Conservation (phyloP, 2,888 invertebrate genomes). For the Drosophila infuscata region DNA sequence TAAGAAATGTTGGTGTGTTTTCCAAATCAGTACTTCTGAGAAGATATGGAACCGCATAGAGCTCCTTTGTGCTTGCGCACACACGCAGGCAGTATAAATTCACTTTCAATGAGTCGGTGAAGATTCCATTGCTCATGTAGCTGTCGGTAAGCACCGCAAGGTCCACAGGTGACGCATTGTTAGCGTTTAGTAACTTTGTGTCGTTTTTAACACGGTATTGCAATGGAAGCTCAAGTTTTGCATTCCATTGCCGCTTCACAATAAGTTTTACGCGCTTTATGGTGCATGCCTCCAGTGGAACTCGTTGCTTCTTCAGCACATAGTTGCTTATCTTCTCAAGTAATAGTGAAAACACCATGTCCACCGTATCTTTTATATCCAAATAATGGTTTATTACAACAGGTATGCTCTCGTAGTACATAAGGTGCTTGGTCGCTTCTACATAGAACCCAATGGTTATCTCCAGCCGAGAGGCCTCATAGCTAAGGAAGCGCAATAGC, state of each 20-base stretch:
- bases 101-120: slow-evolving; percentile 43
- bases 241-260: slow-evolving; percentile 40
- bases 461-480: slow-evolving; percentile 39
- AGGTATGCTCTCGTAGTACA: slow-evolving; percentile 59
- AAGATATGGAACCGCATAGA: slow-evolving; percentile 64
- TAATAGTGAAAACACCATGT: slow-evolving; percentile 64
- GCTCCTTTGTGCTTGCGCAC: slow-evolving; percentile 62
- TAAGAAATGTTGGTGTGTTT: slow-evolving; percentile 61
- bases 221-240: slow-evolving; percentile 37
- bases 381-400: slow-evolving; percentile 56
- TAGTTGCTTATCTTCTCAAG: slow-evolving; percentile 67
- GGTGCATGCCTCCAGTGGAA: slow-evolving; percentile 49
- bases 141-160: slow-evolving; percentile 33
- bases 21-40: slow-evolving; percentile 36
- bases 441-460: slow-evolving; percentile 68
- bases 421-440: slow-evolving; percentile 38
- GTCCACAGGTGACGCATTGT: slow-evolving; percentile 3
- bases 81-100: slow-evolving; percentile 65
- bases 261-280: slow-evolving; percentile 62
- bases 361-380: slow-evolving; percentile 70
- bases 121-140: slow-evolving; percentile 18
- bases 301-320: slow-evolving; percentile 28
- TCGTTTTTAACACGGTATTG: slow-evolving; percentile 60
- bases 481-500: slow-evolving; percentile 57
- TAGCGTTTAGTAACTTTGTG: background rate